Evolutionary conservation across 2,797 vertebrate genomes (phyloP).

Genomic region (Gymnopithys bicolor): DNA sequence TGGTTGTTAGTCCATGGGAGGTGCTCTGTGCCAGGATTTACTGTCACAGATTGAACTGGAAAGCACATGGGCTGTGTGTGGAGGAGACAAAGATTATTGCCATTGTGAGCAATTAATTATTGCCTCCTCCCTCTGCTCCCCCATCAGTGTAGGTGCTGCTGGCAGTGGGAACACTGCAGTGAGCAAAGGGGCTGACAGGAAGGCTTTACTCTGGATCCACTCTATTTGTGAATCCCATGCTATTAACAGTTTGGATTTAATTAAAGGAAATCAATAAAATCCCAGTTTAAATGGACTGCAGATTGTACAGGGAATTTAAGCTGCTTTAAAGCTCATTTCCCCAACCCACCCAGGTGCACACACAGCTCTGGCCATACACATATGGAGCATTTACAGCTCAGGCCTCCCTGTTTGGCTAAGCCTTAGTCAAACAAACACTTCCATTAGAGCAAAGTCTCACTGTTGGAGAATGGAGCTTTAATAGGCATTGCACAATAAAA

Average conservation of each 20-base stretch:
- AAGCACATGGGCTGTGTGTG: neutral
- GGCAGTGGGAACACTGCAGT: neutral
- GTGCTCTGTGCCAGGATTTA: neutral
- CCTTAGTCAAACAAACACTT: slow-evolving; percentile 6
- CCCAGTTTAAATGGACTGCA: neutral
- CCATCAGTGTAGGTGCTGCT: neutral
- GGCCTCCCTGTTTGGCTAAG: neutral
- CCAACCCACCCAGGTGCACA: neutral
- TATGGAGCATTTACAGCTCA: neutral
- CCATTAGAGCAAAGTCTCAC: slow-evolving; percentile 1
- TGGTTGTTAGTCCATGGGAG: neutral
- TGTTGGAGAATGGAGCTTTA: neutral
- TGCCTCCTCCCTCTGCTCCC: neutral
- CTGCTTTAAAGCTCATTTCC: neutral
- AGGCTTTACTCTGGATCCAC: neutral
- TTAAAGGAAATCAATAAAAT: neutral
- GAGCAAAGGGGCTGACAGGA: neutral
- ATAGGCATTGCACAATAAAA: neutral
- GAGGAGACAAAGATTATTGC: neutral
- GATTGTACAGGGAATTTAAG: neutral
- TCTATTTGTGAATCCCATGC: neutral
- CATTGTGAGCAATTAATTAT: neutral
- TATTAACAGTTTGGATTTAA: neutral
- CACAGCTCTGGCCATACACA: neutral
- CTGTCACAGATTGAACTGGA: neutral